These are phyloP conservation scores for Numida meleagris DNA, from an alignment of 2,113 vertebrate genomes.

Conservation along the genomic window DNA sequence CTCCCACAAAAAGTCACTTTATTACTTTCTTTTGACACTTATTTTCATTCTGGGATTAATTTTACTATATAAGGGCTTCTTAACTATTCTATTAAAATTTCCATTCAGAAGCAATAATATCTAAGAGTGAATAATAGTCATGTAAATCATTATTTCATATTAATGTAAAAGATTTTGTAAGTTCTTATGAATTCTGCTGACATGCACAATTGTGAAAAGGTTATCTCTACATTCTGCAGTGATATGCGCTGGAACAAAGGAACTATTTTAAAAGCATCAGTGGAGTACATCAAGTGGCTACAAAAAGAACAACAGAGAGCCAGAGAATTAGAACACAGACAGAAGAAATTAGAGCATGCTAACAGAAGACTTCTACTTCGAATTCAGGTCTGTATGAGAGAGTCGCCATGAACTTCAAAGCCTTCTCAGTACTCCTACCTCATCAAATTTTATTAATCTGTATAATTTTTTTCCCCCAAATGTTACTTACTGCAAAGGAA, in stretches of 20 bases:
- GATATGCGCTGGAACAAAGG: constrained; percentile 99
- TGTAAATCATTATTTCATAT: constrained; percentile 98
- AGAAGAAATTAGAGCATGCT: constrained; percentile 96
- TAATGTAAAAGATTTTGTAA: constrained; percentile 91
- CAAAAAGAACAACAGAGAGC: constrained; percentile 98
- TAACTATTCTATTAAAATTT: constrained; percentile 99
- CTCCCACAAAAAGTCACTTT: constrained; percentile 86
- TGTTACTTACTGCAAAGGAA: constrained; percentile 7
- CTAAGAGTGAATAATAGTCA: constrained; percentile 96
- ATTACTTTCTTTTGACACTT: constrained; percentile 88
- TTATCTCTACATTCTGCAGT: constrained; percentile 90
- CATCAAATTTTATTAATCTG: constrained; percentile 37
- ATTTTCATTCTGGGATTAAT: constrained; percentile 99
- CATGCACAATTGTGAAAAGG: constrained; percentile 91
- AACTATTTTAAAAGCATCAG: constrained; percentile 98
- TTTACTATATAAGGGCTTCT: constrained; percentile 95
- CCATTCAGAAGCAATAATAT: constrained; percentile 97
- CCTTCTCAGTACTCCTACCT: not conserved
- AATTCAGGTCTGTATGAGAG: constrained; percentile 89
- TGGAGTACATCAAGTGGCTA: constrained; percentile 99
- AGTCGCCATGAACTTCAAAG: not conserved
- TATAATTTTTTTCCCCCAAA: constrained; percentile 46
- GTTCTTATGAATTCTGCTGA: constrained; percentile 95
- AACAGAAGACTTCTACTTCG: constrained; percentile 92
- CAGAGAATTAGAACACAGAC: constrained; percentile 92